phyloP scores from a whole-genome alignment of 2,113 vertebrate species.

The Gobiocypris rarus region DNA sequence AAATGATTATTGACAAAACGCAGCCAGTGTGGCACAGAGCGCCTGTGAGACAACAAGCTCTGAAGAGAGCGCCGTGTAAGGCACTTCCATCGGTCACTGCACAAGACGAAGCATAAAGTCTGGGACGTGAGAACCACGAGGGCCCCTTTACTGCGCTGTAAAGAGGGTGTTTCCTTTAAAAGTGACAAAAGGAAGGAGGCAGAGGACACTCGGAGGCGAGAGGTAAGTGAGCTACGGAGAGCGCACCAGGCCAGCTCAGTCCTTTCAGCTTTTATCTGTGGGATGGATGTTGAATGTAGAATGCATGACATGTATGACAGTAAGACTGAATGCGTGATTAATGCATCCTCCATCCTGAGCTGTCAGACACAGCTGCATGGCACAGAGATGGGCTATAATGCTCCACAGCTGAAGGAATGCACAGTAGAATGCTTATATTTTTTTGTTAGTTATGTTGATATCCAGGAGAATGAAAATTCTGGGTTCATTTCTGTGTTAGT shows the following conservation, averaged over 20 bases:
- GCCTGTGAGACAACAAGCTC: constrained; percentile 68
- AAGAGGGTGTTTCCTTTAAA: constrained; percentile 40
- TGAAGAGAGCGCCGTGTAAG: background rate
- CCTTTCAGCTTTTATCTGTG: constrained; percentile 77
- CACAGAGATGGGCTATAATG: background rate
- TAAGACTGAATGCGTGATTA: background rate
- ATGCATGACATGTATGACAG: constrained; percentile 59
- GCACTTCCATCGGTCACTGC: background rate
- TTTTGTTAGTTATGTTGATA: background rate
- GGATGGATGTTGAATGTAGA: constrained; percentile 72
- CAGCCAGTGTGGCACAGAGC: constrained; percentile 87
- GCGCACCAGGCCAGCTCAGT: constrained; percentile 74
- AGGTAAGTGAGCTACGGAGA: constrained; percentile 66
- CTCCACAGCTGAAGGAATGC: background rate
- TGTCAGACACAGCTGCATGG: background rate
- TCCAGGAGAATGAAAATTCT: background rate
- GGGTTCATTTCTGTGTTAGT: background rate
- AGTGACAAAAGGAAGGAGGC: constrained; percentile 53
- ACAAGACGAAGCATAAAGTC: constrained; percentile 53
- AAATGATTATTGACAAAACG: constrained; percentile 99
- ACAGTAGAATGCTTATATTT: background rate
- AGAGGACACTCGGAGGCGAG: constrained; percentile 14
- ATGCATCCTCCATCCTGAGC: constrained; percentile 24
- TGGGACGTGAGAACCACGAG: constrained; percentile 59
- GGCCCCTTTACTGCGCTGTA: constrained; percentile 42